These are phyloP conservation scores for Stramonita haemastoma DNA, from an alignment of 2,888 invertebrate genomes.

Conservation along the genomic window DNA sequence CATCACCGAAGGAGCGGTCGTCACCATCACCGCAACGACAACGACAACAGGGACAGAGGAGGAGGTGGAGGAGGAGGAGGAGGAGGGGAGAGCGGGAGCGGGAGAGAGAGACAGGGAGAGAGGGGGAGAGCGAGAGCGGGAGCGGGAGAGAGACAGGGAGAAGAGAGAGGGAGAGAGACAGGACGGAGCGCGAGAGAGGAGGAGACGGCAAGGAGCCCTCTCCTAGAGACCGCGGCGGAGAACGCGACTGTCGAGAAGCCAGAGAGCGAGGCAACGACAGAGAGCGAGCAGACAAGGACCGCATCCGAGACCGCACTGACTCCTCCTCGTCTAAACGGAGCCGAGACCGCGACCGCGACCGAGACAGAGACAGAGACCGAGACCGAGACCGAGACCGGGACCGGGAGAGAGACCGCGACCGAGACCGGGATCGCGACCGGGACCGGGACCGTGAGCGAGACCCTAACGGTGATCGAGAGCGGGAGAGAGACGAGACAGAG, in stretches of 20 bases:
- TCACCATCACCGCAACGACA: slow-evolving; percentile 38
- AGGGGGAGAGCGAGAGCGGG: neutral
- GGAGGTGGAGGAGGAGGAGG: slow-evolving; percentile 12
- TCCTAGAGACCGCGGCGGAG: neutral
- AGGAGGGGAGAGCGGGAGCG: neutral
- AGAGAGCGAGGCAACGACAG: neutral
- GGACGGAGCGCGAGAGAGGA: neutral
- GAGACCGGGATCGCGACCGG: neutral
- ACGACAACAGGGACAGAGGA: neutral
- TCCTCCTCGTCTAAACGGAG: neutral
- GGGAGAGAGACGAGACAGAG: slow-evolving; percentile 30
- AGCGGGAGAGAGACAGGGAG: neutral
- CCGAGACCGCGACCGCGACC: slow-evolving; percentile 14
- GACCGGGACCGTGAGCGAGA: slow-evolving; percentile 33
- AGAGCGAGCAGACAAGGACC: neutral
- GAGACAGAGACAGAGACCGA: slow-evolving; percentile 22
- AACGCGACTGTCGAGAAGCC: neutral
- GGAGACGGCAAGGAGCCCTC: no score
- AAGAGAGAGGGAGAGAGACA: neutral
- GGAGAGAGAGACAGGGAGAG: slow-evolving; percentile 12
- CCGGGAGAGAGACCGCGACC: slow-evolving; percentile 11
- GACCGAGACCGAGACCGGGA: slow-evolving; percentile 25
- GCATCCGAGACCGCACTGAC: neutral
- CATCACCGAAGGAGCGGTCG: slow-evolving; percentile 38
- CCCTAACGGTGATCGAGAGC: slow-evolving; percentile 24